These are phyloP conservation scores for Philantomba maxwellii DNA, from an alignment of 2,113 vertebrate genomes.

Conservation along the genomic window DNA sequence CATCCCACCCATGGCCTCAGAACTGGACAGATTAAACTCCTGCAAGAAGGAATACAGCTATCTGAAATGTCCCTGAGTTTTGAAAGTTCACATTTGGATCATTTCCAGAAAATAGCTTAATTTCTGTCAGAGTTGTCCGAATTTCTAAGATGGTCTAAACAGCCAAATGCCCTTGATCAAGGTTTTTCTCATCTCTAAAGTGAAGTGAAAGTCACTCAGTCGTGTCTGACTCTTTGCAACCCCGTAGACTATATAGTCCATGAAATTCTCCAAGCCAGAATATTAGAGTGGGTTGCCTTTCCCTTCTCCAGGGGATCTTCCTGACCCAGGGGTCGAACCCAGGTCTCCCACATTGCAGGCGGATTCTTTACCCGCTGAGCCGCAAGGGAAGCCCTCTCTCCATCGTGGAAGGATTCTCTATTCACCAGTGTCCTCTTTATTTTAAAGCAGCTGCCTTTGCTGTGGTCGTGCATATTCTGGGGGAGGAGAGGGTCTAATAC, in stretches of 20 bases:
- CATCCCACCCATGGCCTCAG: not conserved
- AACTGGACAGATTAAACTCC: not conserved
- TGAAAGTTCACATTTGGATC: not conserved
- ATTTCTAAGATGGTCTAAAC: not conserved
- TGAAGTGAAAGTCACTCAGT: not conserved
- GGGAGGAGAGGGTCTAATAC: too few relatives aligned
- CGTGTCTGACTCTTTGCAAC: not conserved
- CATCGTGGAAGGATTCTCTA: not conserved
- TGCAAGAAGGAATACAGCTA: not conserved
- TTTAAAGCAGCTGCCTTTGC: not conserved
- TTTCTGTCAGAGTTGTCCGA: not conserved
- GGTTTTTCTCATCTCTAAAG: not conserved
- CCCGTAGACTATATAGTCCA: not conserved
- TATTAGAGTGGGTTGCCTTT: not conserved
- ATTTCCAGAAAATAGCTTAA: not conserved
- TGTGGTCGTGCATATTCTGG: not conserved
- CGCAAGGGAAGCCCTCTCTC: not conserved
- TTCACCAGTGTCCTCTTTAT: not conserved
- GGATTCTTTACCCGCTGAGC: not conserved
- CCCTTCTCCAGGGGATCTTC: not conserved
- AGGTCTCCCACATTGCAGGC: accelerated
- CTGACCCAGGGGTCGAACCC: not conserved
- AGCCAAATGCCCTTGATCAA: not conserved
- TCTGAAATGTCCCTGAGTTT: not conserved
- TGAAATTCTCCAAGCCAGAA: not conserved